A percentile compares a stretch with the other conserved stretches of the same genome.
Conservation (phyloP, 2,113 vertebrate genomes). For the Sphaerodactylus townsendi region DNA sequence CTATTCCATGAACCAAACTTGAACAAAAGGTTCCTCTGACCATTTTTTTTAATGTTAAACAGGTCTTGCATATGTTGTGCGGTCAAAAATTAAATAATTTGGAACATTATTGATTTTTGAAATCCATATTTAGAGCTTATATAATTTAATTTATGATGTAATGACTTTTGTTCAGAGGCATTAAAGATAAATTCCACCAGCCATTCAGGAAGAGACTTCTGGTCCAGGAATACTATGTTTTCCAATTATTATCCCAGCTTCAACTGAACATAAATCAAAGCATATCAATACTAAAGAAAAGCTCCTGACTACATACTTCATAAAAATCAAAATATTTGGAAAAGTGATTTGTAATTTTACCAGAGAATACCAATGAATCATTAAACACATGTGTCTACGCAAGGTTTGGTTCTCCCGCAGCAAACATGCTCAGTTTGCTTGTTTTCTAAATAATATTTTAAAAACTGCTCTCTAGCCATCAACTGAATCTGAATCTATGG, state of each 20-base stretch:
- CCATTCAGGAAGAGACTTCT: not conserved
- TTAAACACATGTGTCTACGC: not conserved
- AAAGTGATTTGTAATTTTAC: not conserved
- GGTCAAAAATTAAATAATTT: not conserved
- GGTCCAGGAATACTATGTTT: not conserved
- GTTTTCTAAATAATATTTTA: not conserved
- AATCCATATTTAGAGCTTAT: not conserved
- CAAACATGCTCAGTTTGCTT: not conserved
- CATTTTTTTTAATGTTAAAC: not conserved
- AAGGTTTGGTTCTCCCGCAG: not conserved
- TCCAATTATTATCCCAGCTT: not conserved
- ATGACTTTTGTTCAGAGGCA: not conserved
- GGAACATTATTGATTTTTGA: not conserved
- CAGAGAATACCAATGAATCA: not conserved
- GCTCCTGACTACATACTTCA: not conserved
- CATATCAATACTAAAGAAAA: not conserved
- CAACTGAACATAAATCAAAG: not conserved
- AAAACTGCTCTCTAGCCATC: not conserved
- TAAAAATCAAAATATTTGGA: not conserved
- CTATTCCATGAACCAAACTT: not conserved
- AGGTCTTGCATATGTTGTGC: not conserved
- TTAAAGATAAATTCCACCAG: not conserved
- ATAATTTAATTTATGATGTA: not conserved
- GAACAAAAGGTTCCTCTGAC: not conserved
- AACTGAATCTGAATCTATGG: not conserved